phyloP scores from a whole-genome alignment of 2,888 invertebrate genomes.

The Erebia aethiops region DNA sequence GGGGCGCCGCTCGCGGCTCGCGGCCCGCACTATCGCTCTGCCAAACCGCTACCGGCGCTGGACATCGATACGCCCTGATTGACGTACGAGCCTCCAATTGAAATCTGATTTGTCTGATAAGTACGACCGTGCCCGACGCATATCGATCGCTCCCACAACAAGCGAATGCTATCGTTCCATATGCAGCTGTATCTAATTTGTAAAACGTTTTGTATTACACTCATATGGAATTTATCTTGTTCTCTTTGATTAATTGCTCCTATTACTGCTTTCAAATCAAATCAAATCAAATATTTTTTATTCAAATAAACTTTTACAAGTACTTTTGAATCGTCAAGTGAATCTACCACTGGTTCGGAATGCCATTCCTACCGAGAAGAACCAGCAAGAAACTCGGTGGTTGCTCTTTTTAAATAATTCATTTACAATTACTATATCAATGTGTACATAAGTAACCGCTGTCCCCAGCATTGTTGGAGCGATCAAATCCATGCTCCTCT shows the following conservation, averaged over 20 bases:
- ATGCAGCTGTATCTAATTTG: constrained; percentile 8
- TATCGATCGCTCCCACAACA: constrained; percentile 28
- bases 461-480: no score
- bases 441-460: no score
- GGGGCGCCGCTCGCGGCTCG: constrained; percentile 61
- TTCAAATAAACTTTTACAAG: no score
- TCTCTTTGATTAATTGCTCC: not conserved
- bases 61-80: constrained; percentile 59
- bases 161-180: constrained; percentile 5
- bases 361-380: no score
- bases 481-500: no score
- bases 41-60: constrained; percentile 52
- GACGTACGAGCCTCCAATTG: constrained; percentile 52
- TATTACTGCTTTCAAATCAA: not conserved
- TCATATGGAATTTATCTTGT: not conserved
- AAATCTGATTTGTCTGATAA: constrained; percentile 36
- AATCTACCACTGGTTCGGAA: no score
- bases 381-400: no score
- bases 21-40: constrained; percentile 61
- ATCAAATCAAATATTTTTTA: no score
- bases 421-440: no score
- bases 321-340: no score
- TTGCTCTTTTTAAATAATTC: no score
- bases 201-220: constrained; percentile 8
- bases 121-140: constrained; percentile 22